Base-by-base conservation (phyloP, 1,140 invertebrate species). In the Ladona fulva region DNA sequence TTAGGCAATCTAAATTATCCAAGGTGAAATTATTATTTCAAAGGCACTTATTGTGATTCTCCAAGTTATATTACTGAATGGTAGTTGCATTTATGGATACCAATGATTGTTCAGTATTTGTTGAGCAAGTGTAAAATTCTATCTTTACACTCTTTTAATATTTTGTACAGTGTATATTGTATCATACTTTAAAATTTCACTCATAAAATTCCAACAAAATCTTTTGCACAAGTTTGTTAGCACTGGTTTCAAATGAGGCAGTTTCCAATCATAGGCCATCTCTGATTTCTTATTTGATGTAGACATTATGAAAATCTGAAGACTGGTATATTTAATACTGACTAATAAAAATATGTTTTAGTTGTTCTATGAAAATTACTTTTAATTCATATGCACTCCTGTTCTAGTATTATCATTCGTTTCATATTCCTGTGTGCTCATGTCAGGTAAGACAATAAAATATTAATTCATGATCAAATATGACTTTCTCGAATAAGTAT, bases 91-190 rank as follows among this genome's bases (percentile, higher is more conserved):
- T 66, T 66, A 66, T 66, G 16, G n/a, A 66, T 66, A 22, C 52
- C 52, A 66, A 66, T 66, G 52, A 66, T 19, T 66, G n/a, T 66
- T 66, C 52, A 37, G 29, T 37, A 37, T 66, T 22, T 66, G 52
- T 66, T 66, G n/a, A 66, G n/a, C 29, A 3, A 66, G 52, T 66
- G n/a, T 22, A 66, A 66, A 66, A 22, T 66, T 22, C 5, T 19
- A 66, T 19, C 52, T 66, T 66, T 66, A 22, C 52, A 66, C 52
- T 66, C 52, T 66, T 66, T 66, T 66, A 66, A 66, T 66, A 66
- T 66, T 66, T 66, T 66, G 52, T 66, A 66, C 52, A 66, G 52
- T 66, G 52, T 66, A 66, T 66, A 66, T 66, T 66, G 52, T 66
- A 66, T 19, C 52, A 66, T 66, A 66, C n/a, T 66, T 66, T 6